Base-by-base conservation (phyloP, 2,888 invertebrate genomes). In the Cheilosia grossa region DNA sequence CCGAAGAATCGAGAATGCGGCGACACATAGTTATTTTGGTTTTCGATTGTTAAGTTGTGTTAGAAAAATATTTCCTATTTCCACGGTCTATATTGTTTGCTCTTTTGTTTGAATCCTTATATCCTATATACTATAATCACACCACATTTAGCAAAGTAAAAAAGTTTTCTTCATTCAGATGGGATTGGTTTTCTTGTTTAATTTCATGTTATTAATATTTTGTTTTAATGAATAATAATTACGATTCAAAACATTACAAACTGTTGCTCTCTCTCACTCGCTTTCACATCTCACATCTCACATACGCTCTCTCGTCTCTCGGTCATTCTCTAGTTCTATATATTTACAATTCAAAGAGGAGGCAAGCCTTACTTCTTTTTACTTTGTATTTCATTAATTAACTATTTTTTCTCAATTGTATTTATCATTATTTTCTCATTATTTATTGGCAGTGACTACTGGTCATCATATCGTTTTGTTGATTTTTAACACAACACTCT, bases 401-500 rank as follows among this genome's bases (percentile, higher is more conserved):
- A 69, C 82, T 82, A 82, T 73, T 70, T 59, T 49, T 53, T 72
- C 56, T 67, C 51, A 67, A 64, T 79, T 79, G 40, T 54, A 66
- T 66, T 74, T 72, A 70, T 58, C 10, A 40, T 70, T 67, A 56
- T 77, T 73, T 73, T 70, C 58, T 73, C 74, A 81, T 87, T 82
- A 85, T 80, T 86, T 86, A 88, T 88, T 88, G 88, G 88, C 88
- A 88, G 88, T 88, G 88, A 88, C 87, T 87, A 88, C 88, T 88
- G 88, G 88, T 88, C 87, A 88, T 88, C 15, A 47, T 81, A 77
- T 85, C 67, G 66, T 74, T 87, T 87, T 87, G 80, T 87, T 87
- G 80, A 56, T 67, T 78, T 82, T 78, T 69, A 87, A 81, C 78
- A 79, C 83, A 80, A 70, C 64, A 33, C 72, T 64, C 24, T 56